A percentile compares a stretch with the other conserved stretches of the same genome.
These are phyloP conservation scores for Selenia dentaria DNA, from an alignment of 2,888 invertebrate genomes.

Conservation along the genomic window DNA sequence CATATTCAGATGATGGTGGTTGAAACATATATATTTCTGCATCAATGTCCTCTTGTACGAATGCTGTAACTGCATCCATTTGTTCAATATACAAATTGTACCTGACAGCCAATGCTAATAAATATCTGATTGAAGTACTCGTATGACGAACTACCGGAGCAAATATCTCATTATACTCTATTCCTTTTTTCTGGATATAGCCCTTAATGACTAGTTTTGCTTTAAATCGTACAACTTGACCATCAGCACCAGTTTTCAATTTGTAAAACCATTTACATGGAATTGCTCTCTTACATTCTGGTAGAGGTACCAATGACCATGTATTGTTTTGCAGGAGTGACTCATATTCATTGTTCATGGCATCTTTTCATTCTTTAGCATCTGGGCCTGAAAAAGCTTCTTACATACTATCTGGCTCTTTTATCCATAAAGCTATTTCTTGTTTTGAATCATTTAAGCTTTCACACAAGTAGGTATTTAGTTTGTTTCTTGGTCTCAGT, in stretches of 20 bases:
- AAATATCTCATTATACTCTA: slow-evolving; percentile 1
- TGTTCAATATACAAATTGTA: not conserved
- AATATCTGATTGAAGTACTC: not conserved
- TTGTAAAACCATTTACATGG: too few species aligned
- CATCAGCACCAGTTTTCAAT: too few species aligned
- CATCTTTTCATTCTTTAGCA: too few species aligned
- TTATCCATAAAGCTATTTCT: not conserved
- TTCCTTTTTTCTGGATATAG: not conserved
- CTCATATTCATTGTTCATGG: too few species aligned
- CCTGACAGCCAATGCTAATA: not conserved
- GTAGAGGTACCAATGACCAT: too few species aligned
- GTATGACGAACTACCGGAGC: not conserved
- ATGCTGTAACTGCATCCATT: not conserved
- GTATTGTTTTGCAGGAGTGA: too few species aligned
- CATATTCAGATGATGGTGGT: not conserved
- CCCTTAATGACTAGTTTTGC: not conserved
- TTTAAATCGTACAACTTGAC: not conserved
- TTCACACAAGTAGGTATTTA: not conserved
- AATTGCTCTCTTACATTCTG: too few species aligned
- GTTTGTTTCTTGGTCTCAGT: not conserved
- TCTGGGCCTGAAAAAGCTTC: not conserved
- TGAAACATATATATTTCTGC: not conserved
- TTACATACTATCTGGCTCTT: not conserved
- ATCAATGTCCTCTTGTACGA: not conserved
- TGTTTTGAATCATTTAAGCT: not conserved